Conservation (phyloP, 2,113 vertebrate species). For the Pachyramphus minor region DNA sequence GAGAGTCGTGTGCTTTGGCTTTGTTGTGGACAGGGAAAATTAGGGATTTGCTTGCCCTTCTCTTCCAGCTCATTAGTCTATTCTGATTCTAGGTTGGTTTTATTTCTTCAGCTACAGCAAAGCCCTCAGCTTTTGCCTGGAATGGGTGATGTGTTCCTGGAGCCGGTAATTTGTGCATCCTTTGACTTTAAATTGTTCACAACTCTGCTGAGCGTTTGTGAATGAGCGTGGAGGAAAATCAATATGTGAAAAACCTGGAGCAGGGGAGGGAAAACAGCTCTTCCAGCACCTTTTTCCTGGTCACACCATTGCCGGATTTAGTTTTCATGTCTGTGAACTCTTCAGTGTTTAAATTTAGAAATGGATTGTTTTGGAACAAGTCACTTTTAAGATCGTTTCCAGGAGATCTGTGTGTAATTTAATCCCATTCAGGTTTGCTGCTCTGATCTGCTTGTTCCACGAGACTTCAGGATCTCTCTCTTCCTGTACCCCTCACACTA, state of each 20-base stretch:
- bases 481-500: neutral
- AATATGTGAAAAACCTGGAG: constrained; percentile 11
- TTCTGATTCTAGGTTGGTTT: neutral
- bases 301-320: neutral
- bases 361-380: constrained; percentile 25
- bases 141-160: neutral
- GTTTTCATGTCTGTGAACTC: neutral
- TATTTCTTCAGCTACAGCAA: constrained; percentile 12
- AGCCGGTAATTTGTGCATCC: constrained; percentile 11
- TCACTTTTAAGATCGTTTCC: constrained; percentile 20
- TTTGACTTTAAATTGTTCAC: constrained; percentile 23
- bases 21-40: constrained; percentile 21
- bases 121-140: constrained; percentile 33
- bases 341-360: constrained; percentile 40
- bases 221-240: constrained; percentile 30
- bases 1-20: constrained; percentile 25
- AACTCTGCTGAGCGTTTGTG: constrained; percentile 23
- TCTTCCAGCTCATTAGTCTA: neutral
- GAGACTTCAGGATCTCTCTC: neutral
- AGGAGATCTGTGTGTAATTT: constrained; percentile 18
- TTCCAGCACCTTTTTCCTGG: neutral
- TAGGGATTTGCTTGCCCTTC: constrained; percentile 42
- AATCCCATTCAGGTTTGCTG: neutral
- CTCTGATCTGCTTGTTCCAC: neutral
- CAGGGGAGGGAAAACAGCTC: neutral